Evolutionary conservation across 2,888 invertebrate species (phyloP).

Genomic region (Trichacis sp.): DNA sequence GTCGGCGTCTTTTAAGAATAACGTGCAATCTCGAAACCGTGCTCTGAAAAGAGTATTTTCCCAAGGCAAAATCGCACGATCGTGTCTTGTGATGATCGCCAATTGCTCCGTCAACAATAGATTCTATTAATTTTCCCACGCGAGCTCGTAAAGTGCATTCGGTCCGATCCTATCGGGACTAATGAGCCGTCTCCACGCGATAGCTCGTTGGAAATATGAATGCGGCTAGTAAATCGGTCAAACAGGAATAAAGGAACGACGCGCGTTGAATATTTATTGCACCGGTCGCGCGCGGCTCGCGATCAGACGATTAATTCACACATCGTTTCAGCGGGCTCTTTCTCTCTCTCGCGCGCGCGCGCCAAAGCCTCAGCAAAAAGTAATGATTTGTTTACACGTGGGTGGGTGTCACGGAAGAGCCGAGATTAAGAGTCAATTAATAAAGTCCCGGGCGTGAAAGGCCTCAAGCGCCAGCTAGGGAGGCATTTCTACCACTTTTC

Average conservation of each 20-base stretch:
- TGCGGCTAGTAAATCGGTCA: background rate
- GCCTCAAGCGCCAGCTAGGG: conserved; percentile 19
- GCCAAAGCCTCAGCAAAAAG: conserved; percentile 23
- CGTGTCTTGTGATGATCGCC: background rate
- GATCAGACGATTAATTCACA: conserved; percentile 20
- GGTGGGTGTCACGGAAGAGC: conserved; percentile 19
- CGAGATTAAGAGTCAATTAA: conserved; percentile 40
- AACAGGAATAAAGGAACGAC: background rate
- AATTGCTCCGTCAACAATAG: background rate
- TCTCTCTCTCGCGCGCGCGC: conserved; percentile 11
- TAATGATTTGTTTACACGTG: conserved; percentile 39
- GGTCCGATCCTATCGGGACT: no score
- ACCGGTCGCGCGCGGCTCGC: background rate
- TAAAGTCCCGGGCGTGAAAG: conserved; percentile 27
- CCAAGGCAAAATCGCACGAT: no score
- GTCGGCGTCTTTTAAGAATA: no score
- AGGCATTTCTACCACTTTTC: conserved; percentile 20
- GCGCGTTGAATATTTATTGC: conserved; percentile 7
- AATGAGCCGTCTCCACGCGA: no score
- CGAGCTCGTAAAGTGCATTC: background rate
- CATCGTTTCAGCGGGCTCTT: conserved; percentile 13
- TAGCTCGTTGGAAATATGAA: background rate
- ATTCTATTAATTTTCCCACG: background rate
- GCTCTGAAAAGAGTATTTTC: no score
- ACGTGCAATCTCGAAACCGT: no score